Base-by-base conservation (phyloP, 2,113 vertebrate species). In the Albula glossodonta region DNA sequence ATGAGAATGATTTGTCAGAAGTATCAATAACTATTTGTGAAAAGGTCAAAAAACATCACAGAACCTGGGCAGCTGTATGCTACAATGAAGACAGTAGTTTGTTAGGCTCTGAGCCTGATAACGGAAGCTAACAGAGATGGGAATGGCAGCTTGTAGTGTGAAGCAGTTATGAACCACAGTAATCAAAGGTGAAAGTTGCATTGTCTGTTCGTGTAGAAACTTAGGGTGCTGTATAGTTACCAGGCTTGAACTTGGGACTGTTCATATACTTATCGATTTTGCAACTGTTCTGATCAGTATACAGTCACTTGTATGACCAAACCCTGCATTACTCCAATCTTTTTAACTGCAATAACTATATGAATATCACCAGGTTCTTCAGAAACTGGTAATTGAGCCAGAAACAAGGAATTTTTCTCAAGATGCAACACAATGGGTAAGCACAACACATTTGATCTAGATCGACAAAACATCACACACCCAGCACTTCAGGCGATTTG, bases 361-460 rank as follows among this genome's bases (percentile, higher is more conserved):
- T 31, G 10, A 74, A 51, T 80, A 85, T 86, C 49, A 2, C 5
- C 48, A 92, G 91, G 88, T 84, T 88, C 85, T 92, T 31, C 90
- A 91, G 83, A 88, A 83, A 22, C 51, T 90, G 19, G 79, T 89
- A 4, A 49, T 87, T 50, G 88, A 89, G 13, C 86, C 89, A 0
- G 89, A 90, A 84, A 66, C 51, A 7, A 78, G 63, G 9, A 53
- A 78, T 22, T 57, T 86, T 13, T 52, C 60, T 49, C 22, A 60
- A 11, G 22, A 52, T 22, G 83, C 78, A 3, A 19, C 85, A 52
- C 25, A 88, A 77, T 89, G 88, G 89, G 91, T 92, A 84, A 88
- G 87, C 19, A n/a, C 17, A 56, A 31, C 56, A 5, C 13, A 78
- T 11, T 8, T 13, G 31, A 9, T 57, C 13, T 25, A 51, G 25